Evolutionary conservation across 2,113 vertebrate genomes (phyloP), one percentile per base, ranked within the genome.

Genomic region (Pachypanchax playfairii): DNA sequence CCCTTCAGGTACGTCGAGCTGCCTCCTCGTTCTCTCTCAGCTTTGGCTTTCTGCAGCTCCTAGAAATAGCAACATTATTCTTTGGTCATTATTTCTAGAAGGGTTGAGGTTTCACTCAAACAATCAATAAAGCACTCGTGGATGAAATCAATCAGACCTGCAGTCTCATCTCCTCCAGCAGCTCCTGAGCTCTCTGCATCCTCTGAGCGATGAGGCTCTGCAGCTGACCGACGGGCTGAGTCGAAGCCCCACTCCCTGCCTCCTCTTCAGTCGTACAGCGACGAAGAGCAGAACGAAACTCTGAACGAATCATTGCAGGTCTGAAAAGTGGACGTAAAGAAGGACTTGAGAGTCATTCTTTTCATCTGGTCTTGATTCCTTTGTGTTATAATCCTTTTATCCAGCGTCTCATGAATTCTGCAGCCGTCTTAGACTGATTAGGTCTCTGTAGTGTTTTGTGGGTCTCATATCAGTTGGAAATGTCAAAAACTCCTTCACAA

Each of bases 161-260:
- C 87, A 90, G 93, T 0, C 94, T 93, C 83, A 95, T 94, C 82
- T 97, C 95, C 0, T 93, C 92, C 85, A 98, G 92, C 77, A 98
- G 91, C 90, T 96, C 95, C 91, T 96, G 96, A 75, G 97, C 97
- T 91, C 95, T 91, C 87, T 96, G 95, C 90, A 99, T 94, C 90
- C 94, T 94, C 90, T 94, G 91, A 22, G 92, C 94, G 33, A 99
- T 96, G 58, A 98, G 91, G 80, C 96, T 94, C 87, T 97, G 95
- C 75, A 98, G 89, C 77, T 91, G 91, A 42, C 90, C 91, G 1
- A 94, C 92, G 0, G 89, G 84, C 91, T 93, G 73, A 0, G 85
- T 89, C 0, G 87, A 0, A 59, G 81, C 53, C 24, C 57, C 25
- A 73, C 56, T 83, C 60, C 3, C 80, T 17, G 65, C 86, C 67